These are phyloP conservation scores for Silurus lanzhouensis DNA, from an alignment of 2,797 vertebrate genomes.

Conservation along the genomic window DNA sequence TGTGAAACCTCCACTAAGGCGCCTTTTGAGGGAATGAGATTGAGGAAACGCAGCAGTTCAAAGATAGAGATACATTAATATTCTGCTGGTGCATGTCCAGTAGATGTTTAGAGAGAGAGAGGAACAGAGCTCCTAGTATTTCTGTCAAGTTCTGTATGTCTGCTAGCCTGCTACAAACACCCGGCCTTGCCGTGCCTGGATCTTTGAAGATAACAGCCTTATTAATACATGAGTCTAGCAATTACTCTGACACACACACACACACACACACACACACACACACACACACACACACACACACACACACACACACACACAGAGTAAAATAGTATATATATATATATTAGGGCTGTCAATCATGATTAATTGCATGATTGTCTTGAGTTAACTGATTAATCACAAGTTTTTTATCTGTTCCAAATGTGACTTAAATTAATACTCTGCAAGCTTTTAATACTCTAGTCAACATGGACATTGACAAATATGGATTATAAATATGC, in stretches of 20 bases:
- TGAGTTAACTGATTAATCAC: too few relatives aligned
- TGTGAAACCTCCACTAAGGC: slow-evolving; percentile 67
- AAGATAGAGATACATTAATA: slow-evolving; percentile 71
- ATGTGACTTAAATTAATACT: too few relatives aligned
- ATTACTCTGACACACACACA: slow-evolving; percentile 71
- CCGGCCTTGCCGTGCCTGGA: slow-evolving; percentile 74
- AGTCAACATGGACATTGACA: too few relatives aligned
- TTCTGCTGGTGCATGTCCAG: slow-evolving; percentile 64
- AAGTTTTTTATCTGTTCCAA: too few relatives aligned
- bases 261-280: neutral
- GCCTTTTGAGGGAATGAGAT: slow-evolving; percentile 47
- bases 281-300: slow-evolving; percentile 42
- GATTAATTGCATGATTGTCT: too few relatives aligned
- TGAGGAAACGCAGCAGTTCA: slow-evolving; percentile 60
- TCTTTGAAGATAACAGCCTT: slow-evolving; percentile 82
- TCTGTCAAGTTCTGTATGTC: slow-evolving; percentile 71
- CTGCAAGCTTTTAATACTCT: too few relatives aligned
- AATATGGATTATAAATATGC: too few relatives aligned
- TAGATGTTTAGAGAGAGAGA: slow-evolving; percentile 50
- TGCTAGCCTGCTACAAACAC: slow-evolving; percentile 66
- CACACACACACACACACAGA: slow-evolving; percentile 36
- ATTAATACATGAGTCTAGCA: slow-evolving; percentile 83
- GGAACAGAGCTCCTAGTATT: slow-evolving; percentile 71
- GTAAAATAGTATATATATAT: too few relatives aligned
- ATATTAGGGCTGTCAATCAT: too few relatives aligned